Evolutionary conservation across 2,888 invertebrate species (phyloP).

Genomic region (Hydraecia micacea): DNA sequence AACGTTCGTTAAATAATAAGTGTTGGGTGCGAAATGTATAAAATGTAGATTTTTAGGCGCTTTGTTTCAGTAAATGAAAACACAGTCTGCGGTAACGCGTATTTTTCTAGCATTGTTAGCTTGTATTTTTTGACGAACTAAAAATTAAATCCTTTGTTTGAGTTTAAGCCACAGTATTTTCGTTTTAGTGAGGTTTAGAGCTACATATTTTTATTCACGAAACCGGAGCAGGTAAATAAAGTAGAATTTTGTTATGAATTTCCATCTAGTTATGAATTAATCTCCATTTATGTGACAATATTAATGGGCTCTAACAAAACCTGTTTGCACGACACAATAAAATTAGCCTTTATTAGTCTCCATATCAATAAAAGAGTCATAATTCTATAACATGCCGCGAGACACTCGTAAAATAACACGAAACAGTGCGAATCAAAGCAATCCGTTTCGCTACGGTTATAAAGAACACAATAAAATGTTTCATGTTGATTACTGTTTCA

Average conservation of each 20-base stretch:
- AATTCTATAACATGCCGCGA: slow-evolving; percentile 49
- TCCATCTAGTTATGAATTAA: slow-evolving; percentile 21
- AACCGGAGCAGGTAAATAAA: background rate
- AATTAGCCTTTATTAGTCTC: slow-evolving; percentile 52
- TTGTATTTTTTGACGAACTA: slow-evolving; percentile 32
- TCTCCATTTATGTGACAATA: slow-evolving; percentile 31
- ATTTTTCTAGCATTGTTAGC: slow-evolving; percentile 30
- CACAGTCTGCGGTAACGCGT: slow-evolving; percentile 17
- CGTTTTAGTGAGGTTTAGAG: slow-evolving; percentile 9
- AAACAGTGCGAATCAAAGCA: slow-evolving; percentile 57
- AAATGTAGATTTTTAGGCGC: slow-evolving; percentile 20
- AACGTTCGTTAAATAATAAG: slow-evolving; percentile 56
- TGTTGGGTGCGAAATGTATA: slow-evolving; percentile 42
- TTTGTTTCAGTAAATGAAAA: slow-evolving; percentile 41
- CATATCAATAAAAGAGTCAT: slow-evolving; percentile 57
- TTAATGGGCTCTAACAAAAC: slow-evolving; percentile 27
- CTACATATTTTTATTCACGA: slow-evolving; percentile 16
- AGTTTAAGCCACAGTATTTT: slow-evolving; percentile 16
- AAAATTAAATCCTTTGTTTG: slow-evolving; percentile 36
- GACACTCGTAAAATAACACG: slow-evolving; percentile 59
- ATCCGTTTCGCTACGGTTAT: slow-evolving; percentile 53
- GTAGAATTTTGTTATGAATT: background rate
- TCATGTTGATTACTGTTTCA: slow-evolving; percentile 65
- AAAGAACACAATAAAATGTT: slow-evolving; percentile 63
- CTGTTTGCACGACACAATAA: slow-evolving; percentile 47